phyloP scores from a whole-genome alignment of 2,113 vertebrate species.

The Passer montanus region DNA sequence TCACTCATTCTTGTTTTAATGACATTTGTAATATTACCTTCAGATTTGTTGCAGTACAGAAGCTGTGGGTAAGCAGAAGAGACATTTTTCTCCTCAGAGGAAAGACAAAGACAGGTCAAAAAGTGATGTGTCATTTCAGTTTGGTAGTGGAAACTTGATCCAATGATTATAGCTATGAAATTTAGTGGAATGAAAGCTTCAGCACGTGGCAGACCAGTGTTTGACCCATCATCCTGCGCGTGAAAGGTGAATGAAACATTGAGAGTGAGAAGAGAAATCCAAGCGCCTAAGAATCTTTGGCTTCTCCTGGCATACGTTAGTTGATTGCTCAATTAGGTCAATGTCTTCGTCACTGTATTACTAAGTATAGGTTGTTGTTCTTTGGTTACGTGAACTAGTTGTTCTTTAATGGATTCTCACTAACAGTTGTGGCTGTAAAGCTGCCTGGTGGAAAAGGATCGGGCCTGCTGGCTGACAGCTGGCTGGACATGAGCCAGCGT shows the following conservation, averaged over 20 bases:
- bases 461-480: not conserved
- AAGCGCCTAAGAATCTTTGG: not conserved
- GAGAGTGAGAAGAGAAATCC: not conserved
- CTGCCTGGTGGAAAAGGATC: not conserved
- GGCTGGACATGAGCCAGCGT: not conserved
- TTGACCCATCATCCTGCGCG: fast-evolving
- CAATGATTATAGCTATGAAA: not conserved
- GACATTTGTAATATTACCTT: not conserved
- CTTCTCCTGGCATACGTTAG: not conserved
- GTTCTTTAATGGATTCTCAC: not conserved
- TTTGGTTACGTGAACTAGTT: not conserved
- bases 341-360: not conserved
- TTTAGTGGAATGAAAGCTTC: not conserved
- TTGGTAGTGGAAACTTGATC: not conserved
- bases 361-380: constrained; percentile 12
- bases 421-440: not conserved
- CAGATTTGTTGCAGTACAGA: not conserved
- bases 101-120: not conserved
- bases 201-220: not conserved
- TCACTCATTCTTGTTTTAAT: not conserved
- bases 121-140: not conserved
- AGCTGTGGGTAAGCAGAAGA: not conserved
- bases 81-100: not conserved
- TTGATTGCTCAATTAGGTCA: not conserved
- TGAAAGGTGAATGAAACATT: not conserved